These are phyloP conservation scores for Dilophus febrilis DNA, from an alignment of 2,888 invertebrate genomes.

Conservation along the genomic window DNA sequence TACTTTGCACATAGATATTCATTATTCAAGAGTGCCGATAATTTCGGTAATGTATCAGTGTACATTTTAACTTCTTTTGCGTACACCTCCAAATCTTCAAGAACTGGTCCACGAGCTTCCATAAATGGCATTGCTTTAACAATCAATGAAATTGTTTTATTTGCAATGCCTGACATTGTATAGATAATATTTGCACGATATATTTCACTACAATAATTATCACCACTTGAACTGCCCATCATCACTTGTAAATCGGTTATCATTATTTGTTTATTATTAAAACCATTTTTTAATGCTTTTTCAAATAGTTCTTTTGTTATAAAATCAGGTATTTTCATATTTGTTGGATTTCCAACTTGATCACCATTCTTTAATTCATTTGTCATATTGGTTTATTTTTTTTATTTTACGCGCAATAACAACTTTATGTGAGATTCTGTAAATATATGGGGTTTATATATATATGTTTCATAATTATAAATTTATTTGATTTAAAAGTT, in stretches of 20 bases:
- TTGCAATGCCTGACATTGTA: slow-evolving; percentile 16
- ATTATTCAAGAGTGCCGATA: slow-evolving; percentile 8
- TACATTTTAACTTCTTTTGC: slow-evolving; percentile 14
- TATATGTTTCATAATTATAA: too few species aligned
- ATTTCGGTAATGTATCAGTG: slow-evolving; percentile 10
- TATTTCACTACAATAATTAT: slow-evolving; percentile 27
- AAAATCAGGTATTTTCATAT: slow-evolving; percentile 14
- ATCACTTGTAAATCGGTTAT: slow-evolving; percentile 17
- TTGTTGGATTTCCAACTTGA: too few species aligned
- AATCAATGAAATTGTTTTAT: slow-evolving; percentile 19
- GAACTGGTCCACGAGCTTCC: slow-evolving; percentile 2
- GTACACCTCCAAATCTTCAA: slow-evolving; percentile 12
- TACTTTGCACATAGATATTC: slow-evolving; percentile 10
- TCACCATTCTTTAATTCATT: too few species aligned
- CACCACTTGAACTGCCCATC: slow-evolving; percentile 21
- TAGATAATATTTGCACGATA: slow-evolving; percentile 18
- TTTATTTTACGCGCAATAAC: too few species aligned
- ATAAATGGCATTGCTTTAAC: slow-evolving; percentile 15
- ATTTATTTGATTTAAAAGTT: too few species aligned
- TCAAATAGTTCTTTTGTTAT: slow-evolving; percentile 18
- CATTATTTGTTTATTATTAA: slow-evolving; percentile 15
- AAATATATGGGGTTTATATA: too few species aligned
- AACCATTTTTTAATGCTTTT: slow-evolving; percentile 20
- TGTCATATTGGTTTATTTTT: too few species aligned
- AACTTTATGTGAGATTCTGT: too few species aligned